phyloP scores from a whole-genome alignment of 2,797 vertebrate genomes.

The Halcyon chelicuti region DNA sequence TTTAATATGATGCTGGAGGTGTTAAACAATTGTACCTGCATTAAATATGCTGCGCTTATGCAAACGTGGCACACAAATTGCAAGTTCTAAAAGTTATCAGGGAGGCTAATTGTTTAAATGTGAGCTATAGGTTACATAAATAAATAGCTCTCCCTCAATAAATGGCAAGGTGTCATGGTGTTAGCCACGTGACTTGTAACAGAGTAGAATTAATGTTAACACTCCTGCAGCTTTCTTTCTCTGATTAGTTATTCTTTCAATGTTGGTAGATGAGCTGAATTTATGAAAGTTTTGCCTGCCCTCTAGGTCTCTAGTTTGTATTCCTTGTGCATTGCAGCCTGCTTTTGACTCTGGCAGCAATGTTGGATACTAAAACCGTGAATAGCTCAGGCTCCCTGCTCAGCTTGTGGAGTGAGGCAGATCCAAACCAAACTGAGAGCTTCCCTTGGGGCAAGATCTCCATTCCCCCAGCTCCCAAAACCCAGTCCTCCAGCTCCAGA shows the following conservation, averaged over 20 bases:
- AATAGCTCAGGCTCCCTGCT: background rate
- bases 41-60: slow-evolving; percentile 46
- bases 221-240: slow-evolving; percentile 52
- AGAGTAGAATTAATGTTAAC: slow-evolving; percentile 74
- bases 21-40: slow-evolving; percentile 59
- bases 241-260: slow-evolving; percentile 70
- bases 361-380: background rate
- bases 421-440: background rate
- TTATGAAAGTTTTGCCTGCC: slow-evolving; percentile 55
- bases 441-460: background rate
- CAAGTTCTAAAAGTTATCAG: slow-evolving; percentile 61
- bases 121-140: slow-evolving; percentile 70
- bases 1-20: slow-evolving; percentile 60
- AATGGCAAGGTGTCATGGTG: slow-evolving; percentile 52
- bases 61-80: slow-evolving; percentile 50
- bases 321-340: slow-evolving; percentile 42
- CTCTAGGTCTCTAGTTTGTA: slow-evolving; percentile 63
- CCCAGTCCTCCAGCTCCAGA: background rate
- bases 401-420: background rate
- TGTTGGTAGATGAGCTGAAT: slow-evolving; percentile 68
- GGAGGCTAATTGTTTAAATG: slow-evolving; percentile 76
- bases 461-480: background rate
- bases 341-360: slow-evolving; percentile 32
- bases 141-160: slow-evolving; percentile 71
- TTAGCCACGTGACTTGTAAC: slow-evolving; percentile 59